Percentiles rank a stretch among this genome's conserved stretches.
phyloP scores from a whole-genome alignment of 2,888 invertebrate genomes.

The Zonitis immaculata region DNA sequence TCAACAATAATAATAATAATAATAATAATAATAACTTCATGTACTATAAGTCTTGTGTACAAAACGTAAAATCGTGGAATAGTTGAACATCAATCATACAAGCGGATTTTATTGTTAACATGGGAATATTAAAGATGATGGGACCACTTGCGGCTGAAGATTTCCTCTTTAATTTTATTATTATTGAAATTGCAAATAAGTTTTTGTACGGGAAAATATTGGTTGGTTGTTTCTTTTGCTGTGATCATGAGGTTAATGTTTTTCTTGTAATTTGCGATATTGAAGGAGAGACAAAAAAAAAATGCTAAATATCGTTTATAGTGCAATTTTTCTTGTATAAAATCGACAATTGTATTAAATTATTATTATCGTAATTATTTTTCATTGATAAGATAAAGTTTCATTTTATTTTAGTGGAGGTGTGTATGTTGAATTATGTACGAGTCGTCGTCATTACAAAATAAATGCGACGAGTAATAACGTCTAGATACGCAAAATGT shows the following conservation, averaged over 20 bases:
- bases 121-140: neutral
- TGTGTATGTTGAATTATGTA: neutral
- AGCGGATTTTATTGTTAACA: neutral
- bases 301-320: too few relatives aligned
- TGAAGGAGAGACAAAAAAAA: too few relatives aligned
- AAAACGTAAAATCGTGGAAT: neutral
- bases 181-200: neutral
- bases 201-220: neutral
- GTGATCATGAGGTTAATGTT: neutral
- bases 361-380: neutral
- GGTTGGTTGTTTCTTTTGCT: too few relatives aligned
- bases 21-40: too few relatives aligned
- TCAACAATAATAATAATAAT: too few relatives aligned
- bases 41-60: too few relatives aligned
- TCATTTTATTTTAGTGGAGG: neutral
- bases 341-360: too few relatives aligned
- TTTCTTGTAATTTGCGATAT: too few relatives aligned
- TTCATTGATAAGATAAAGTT: neutral
- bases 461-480: neutral
- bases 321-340: too few relatives aligned
- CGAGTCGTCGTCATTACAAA: neutral
- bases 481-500: neutral
- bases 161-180: neutral
- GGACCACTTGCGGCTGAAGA: neutral
- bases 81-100: neutral